Base-by-base conservation (phyloP, 2,888 invertebrate genomes). In the Shargacucullia verbasci region DNA sequence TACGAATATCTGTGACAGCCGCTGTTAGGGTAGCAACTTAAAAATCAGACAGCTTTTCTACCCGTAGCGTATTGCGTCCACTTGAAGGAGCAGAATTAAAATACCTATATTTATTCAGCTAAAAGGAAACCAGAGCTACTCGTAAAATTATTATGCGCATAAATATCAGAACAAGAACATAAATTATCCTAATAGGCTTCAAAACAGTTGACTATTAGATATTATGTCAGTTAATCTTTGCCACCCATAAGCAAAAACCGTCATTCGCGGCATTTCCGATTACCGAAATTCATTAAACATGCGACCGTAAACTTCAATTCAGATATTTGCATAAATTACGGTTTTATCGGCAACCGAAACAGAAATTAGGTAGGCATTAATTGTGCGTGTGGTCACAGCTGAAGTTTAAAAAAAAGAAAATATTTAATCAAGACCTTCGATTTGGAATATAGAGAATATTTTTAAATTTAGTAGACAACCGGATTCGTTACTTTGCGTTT, bases 241-340 rank as follows among this genome's bases (percentile, higher is more conserved):
- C 89, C 87, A 87, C 83, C 84, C 85, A 83, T 69, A 72, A 76
- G 72, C 78, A 70, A 66, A 76, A 79, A 71, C 76, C 58, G 79
- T 65, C 81, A 79, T 82, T 88, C 87, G 87, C 77, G 90, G 92
- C 85, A 91, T 92, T 92, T 92, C 92, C 90, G 91, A 88, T 90
- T 83, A 85, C 76, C 77, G 58, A 88, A 85, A 86, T 86, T 87
- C 84, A 87, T 89, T 89, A 85, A 83, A 74, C 79, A 66, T 66
- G 63, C 61, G 76, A 71, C 79, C 82, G 76, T 85, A 83, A 86
- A 86, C 81, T 78, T 74, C 71, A 73, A 84, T 84, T 74, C 74
- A 79, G 79, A 84, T 86, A 86, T 87, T 88, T 84, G 80, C 89
- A 92, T 92, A 89, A 88, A 89, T 88, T 84, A 84, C 76, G 85